Conservation (phyloP, 2,113 vertebrate species). For the Galemys pyrenaicus region DNA sequence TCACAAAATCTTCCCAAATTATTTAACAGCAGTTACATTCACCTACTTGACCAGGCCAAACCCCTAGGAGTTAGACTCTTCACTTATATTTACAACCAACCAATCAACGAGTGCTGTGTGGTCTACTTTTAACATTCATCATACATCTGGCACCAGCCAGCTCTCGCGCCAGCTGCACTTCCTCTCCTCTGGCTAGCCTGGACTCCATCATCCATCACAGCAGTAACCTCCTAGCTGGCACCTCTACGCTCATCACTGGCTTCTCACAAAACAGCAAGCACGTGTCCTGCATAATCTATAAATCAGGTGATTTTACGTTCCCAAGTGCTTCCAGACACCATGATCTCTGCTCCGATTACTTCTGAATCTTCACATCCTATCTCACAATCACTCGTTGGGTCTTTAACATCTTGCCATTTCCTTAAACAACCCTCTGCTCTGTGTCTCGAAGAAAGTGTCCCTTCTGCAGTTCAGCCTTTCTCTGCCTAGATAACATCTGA, state of each 20-base stretch:
- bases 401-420: not conserved
- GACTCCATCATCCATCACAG: accelerated
- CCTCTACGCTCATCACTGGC: too few relatives aligned
- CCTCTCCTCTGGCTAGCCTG: not conserved
- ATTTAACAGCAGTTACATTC: not conserved
- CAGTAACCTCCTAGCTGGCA: accelerated
- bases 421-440: not conserved
- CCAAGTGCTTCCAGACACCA: too few relatives aligned
- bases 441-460: not conserved
- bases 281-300: accelerated
- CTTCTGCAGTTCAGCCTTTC: too few relatives aligned
- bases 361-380: not conserved
- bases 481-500: not conserved
- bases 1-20: not conserved
- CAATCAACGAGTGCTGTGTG: not conserved
- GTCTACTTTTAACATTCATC: not conserved
- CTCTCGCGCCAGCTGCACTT: too few relatives aligned
- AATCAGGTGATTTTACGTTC: not conserved
- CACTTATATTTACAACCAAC: not conserved
- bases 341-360: not conserved
- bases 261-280: not conserved
- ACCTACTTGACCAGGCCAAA: too few relatives aligned
- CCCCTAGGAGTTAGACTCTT: accelerated
- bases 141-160: not conserved
- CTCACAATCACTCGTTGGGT: accelerated